Base-by-base conservation (phyloP, 2,888 invertebrate species). In the Ceriagrion tenellum region DNA sequence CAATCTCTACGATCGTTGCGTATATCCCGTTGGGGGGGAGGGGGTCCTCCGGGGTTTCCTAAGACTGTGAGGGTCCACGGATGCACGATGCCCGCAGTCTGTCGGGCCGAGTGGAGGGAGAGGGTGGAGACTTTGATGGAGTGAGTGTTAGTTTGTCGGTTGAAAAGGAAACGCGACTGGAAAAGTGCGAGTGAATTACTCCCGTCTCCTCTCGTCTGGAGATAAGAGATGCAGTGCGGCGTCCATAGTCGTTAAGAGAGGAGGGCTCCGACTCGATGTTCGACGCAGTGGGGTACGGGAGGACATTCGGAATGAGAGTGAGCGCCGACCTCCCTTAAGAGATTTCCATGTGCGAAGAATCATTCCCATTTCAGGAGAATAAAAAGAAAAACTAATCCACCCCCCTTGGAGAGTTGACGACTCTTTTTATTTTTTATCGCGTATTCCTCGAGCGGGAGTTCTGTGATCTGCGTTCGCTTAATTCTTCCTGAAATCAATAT, bases 1-100 rank as follows among this genome's bases (percentile, higher is more conserved):
- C 93, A 93, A 93, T 93, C 93, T 63, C 69, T 74, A 35, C 40
- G 69, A 26, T 26, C 69, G 35, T 18, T 55, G 74, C 93, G 69
- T 74, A 69, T 56, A 63, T 91, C 40, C 63, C 63, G 16, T 26
- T 20, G 35, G 90, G 35, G 59, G 90, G 16, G 47, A 55, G 55
- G 40, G 8, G 20, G n/a, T 47, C 8, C 47, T 47, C 47, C 47
- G 81, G 47, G 88, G 47, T 47, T 47, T 47, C 4, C 47, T n/a
- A 81, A 35, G 30, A 18, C 12, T 13, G n/a, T 16, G 35, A 10
- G 59, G 59, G 35, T 81, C 30, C 16, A 0, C 26, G 69, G 10
- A 35, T 23, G 47, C 47, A 55, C 55, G 69, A 47, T 47, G 8
- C 35, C 26, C 47, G 3, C 3, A n/a, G 69, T 26, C 18, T 47